A percentile compares a stretch with the other conserved stretches of the same genome.
phyloP scores from a whole-genome alignment of 2,797 vertebrate genomes.

The Dipus sagitta region DNA sequence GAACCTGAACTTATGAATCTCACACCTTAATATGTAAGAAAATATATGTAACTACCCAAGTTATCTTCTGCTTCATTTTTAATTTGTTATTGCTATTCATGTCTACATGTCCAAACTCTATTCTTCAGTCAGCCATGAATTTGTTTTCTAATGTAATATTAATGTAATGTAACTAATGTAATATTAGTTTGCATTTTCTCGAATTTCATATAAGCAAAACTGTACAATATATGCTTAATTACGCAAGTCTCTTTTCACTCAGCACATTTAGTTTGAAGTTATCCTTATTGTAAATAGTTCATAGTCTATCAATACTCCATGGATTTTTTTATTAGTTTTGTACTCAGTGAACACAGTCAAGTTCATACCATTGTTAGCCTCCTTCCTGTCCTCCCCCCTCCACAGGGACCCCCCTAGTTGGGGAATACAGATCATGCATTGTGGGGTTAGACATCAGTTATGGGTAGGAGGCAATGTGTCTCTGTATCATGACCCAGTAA shows the following conservation, averaged over 20 bases:
- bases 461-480: too few relatives aligned
- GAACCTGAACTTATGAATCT: background rate
- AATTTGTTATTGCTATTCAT: background rate
- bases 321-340: background rate
- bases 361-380: too few relatives aligned
- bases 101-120: rapidly evolving
- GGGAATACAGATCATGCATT: too few relatives aligned
- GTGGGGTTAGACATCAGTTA: too few relatives aligned
- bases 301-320: background rate
- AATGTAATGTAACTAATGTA: too few relatives aligned
- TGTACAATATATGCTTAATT: background rate
- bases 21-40: too few relatives aligned
- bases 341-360: too few relatives aligned
- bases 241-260: background rate
- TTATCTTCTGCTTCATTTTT: background rate
- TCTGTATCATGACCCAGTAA: too few relatives aligned
- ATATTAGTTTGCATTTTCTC: background rate
- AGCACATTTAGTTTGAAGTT: background rate
- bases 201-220: background rate
- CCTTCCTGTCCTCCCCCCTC: too few relatives aligned
- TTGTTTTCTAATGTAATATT: background rate
- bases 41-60: background rate
- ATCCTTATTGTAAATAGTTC: background rate
- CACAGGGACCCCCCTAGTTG: too few relatives aligned
- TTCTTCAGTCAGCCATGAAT: background rate